A percentile compares a stretch with the other conserved stretches of the same genome.
phyloP scores from a whole-genome alignment of 2,113 vertebrate species.

The Cygnus atratus region DNA sequence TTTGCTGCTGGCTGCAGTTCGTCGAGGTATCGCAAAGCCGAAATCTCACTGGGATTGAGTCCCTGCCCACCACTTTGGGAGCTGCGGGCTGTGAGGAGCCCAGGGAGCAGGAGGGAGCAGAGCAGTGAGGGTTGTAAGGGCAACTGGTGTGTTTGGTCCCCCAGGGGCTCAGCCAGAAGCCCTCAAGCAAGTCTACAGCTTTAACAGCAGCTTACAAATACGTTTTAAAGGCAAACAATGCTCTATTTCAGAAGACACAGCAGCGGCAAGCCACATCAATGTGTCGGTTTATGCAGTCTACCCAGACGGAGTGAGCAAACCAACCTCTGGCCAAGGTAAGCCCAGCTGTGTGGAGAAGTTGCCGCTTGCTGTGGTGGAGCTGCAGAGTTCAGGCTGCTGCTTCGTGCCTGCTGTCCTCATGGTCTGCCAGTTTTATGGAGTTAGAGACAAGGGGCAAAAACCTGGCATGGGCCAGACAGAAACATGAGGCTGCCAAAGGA shows the following conservation, averaged over 20 bases:
- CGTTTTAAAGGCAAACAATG: accelerated
- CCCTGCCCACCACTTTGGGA: background rate
- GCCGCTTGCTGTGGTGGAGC: background rate
- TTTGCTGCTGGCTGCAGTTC: accelerated
- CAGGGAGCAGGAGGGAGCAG: background rate
- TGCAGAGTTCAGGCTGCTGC: background rate
- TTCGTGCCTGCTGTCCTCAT: accelerated
- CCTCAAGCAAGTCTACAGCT: background rate
- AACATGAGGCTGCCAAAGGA: background rate
- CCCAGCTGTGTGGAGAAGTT: accelerated
- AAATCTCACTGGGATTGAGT: background rate
- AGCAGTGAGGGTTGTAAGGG: accelerated
- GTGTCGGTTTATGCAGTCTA: slow-evolving; percentile 45
- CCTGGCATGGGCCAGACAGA: accelerated
- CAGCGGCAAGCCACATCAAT: accelerated
- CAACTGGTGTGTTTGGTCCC: background rate
- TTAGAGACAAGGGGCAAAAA: accelerated
- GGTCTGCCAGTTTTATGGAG: accelerated
- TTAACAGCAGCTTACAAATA: accelerated
- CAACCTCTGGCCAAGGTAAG: slow-evolving; percentile 36
- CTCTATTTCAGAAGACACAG: background rate
- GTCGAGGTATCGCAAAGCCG: accelerated
- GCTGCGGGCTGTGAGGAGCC: accelerated
- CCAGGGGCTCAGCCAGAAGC: too few species aligned
- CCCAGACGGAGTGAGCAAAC: background rate